Conservation (phyloP, 2,888 invertebrate species). For the Hydriomena furcata region DNA sequence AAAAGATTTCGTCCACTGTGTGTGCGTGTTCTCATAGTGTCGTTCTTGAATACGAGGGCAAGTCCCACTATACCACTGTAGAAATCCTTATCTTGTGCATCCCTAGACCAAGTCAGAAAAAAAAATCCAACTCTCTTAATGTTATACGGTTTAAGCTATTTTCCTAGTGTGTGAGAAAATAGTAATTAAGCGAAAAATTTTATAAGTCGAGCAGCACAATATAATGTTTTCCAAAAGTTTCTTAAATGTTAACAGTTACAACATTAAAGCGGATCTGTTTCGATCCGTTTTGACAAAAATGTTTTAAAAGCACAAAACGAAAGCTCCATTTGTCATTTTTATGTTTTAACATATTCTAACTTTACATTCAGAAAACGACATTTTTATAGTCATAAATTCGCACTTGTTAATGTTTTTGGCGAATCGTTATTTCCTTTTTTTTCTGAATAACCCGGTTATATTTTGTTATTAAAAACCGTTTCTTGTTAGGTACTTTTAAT, state of each 20-base stretch:
- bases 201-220: too few relatives aligned
- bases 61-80: too few relatives aligned
- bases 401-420: constrained; percentile 29
- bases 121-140: too few relatives aligned
- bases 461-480: constrained; percentile 23
- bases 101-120: too few relatives aligned
- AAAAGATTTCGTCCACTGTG: too few relatives aligned
- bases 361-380: constrained; percentile 34
- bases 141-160: too few relatives aligned
- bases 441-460: constrained; percentile 28
- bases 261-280: background rate
- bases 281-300: background rate
- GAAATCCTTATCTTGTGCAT: too few relatives aligned
- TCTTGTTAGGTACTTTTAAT: constrained; percentile 1
- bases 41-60: too few relatives aligned
- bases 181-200: too few relatives aligned
- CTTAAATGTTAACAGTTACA: background rate
- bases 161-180: too few relatives aligned
- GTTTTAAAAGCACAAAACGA: constrained; percentile 5
- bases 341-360: constrained; percentile 31
- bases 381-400: constrained; percentile 32
- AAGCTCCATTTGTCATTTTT: constrained; percentile 33
- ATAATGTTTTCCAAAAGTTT: too few relatives aligned
- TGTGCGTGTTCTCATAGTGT: too few relatives aligned
- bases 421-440: constrained; percentile 28